Percentiles rank a stretch among this genome's conserved stretches.
phyloP scores from a whole-genome alignment of 2,888 invertebrate species.

The Calameuta idolon region DNA sequence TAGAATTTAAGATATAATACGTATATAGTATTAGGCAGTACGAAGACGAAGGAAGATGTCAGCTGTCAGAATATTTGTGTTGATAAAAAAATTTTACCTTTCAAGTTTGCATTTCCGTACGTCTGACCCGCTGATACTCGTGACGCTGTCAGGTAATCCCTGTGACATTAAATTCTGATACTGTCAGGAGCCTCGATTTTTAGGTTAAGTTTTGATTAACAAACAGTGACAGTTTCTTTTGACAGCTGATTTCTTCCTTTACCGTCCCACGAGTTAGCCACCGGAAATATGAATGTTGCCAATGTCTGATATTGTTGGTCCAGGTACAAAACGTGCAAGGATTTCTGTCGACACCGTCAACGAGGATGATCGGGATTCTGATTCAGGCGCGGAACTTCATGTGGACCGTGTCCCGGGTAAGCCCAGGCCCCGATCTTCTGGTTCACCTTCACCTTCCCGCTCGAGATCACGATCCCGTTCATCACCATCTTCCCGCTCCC shows the following conservation, averaged over 20 bases:
- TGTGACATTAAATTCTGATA: too few relatives aligned
- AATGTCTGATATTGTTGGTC: constrained; percentile 20
- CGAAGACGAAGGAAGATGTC: too few relatives aligned
- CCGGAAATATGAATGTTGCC: not conserved
- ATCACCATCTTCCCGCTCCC: constrained; percentile 25
- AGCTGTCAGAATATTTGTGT: too few relatives aligned
- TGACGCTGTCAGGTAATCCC: too few relatives aligned
- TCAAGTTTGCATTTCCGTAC: too few relatives aligned
- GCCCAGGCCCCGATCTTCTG: constrained; percentile 14
- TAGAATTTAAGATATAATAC: not conserved
- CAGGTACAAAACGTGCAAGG: constrained; percentile 68
- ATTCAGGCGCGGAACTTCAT: constrained; percentile 54
- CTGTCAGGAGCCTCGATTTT: too few relatives aligned
- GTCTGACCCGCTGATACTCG: too few relatives aligned
- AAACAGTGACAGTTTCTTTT: too few relatives aligned
- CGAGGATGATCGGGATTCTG: constrained; percentile 68
- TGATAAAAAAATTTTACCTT: too few relatives aligned
- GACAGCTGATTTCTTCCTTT: too few relatives aligned
- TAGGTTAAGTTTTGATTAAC: too few relatives aligned
- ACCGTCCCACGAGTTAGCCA: too few relatives aligned
- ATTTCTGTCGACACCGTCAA: constrained; percentile 67
- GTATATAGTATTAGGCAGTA: not conserved
- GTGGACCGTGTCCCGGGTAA: constrained; percentile 45
- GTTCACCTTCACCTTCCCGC: constrained; percentile 33
- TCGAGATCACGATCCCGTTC: constrained; percentile 41